Conservation (phyloP, 2,888 invertebrate genomes). For the Watsonalla cultraria region DNA sequence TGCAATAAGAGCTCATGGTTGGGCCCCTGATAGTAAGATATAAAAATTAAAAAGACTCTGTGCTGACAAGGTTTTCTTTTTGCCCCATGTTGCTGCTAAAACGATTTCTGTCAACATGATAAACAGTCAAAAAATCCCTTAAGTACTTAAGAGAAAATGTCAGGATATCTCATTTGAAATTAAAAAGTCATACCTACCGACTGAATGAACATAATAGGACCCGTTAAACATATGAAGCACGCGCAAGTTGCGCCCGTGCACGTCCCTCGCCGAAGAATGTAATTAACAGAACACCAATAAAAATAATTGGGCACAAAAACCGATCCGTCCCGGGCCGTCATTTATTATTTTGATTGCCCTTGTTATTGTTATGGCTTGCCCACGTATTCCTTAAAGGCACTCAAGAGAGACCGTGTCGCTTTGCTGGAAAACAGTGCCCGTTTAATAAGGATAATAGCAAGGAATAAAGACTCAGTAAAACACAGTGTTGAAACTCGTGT, state of each 20-base stretch:
- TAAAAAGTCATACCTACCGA: not conserved
- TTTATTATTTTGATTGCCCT: constrained; percentile 71
- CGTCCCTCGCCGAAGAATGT: constrained; percentile 61
- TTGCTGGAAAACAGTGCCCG: constrained; percentile 3
- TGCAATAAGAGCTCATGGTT: too few species aligned
- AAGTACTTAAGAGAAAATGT: not conserved
- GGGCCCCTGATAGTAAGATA: too few species aligned
- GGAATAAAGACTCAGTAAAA: constrained; percentile 3
- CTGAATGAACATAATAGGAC: constrained; percentile 24
- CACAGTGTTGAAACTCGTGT: constrained; percentile 5
- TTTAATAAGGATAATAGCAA: not conserved
- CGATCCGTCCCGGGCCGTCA: constrained; percentile 57
- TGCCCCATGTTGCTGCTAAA: too few species aligned
- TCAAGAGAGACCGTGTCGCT: constrained; percentile 18
- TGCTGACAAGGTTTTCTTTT: too few species aligned
- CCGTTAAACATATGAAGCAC: constrained; percentile 23
- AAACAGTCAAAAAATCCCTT: too few species aligned
- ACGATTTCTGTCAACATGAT: too few species aligned
- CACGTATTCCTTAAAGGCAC: constrained; percentile 32
- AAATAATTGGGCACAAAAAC: constrained; percentile 71
- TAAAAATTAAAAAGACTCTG: too few species aligned
- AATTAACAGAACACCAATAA: constrained; percentile 72
- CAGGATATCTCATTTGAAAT: not conserved
- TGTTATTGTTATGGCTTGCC: constrained; percentile 58
- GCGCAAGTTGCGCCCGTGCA: constrained; percentile 35